Conservation (phyloP, 2,888 invertebrate species). For the Leistus spinibarbis region DNA sequence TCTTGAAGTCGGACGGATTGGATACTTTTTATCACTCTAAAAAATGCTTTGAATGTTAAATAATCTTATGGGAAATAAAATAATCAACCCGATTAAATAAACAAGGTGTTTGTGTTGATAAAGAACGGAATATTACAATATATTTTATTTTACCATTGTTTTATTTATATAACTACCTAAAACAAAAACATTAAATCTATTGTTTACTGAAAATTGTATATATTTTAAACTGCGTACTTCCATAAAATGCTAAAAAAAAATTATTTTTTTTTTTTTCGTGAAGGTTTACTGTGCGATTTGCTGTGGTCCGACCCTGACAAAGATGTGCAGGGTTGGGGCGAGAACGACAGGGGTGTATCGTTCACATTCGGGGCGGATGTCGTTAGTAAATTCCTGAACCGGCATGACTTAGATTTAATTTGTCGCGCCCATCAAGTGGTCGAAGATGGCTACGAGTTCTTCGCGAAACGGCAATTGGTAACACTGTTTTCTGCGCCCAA, state of each 20-base stretch:
- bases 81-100: too few relatives aligned
- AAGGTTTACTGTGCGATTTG: constrained; percentile 87
- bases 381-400: constrained; percentile 93
- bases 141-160: neutral
- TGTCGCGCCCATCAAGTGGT: constrained; percentile 98
- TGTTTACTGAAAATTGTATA: too few relatives aligned
- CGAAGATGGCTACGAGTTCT: constrained; percentile 99
- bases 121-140: neutral
- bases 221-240: neutral
- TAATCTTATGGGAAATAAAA: too few relatives aligned
- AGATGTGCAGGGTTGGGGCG: constrained; percentile 93
- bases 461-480: constrained; percentile 96
- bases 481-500: constrained; percentile 99
- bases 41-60: too few relatives aligned
- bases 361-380: constrained; percentile 98
- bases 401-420: constrained; percentile 96
- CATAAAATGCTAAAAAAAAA: neutral
- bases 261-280: neutral
- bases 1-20: too few relatives aligned
- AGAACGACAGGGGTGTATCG: constrained; percentile 97
- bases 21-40: too few relatives aligned
- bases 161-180: too few relatives aligned
- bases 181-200: too few relatives aligned
- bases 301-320: constrained; percentile 98
- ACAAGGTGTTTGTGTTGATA: neutral